A percentile compares a stretch with the other conserved stretches of the same genome.
These are phyloP conservation scores for Danio aesculapii DNA, from an alignment of 2,797 vertebrate genomes.

Conservation along the genomic window DNA sequence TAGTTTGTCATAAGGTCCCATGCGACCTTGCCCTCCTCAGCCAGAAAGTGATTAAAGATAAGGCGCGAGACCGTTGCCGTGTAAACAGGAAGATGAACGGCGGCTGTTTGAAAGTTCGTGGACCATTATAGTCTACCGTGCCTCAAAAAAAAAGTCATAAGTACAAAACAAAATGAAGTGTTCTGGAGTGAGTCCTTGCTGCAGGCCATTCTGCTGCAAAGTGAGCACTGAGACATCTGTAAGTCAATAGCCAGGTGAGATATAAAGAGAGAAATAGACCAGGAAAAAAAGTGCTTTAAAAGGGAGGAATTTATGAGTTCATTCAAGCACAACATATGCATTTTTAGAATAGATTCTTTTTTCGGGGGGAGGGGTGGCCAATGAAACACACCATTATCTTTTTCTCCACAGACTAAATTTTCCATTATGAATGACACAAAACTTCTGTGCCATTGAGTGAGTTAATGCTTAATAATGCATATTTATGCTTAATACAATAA, in stretches of 20 bases:
- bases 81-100: slow-evolving; percentile 66
- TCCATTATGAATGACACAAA: no score
- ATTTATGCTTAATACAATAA: no score
- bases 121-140: slow-evolving; percentile 57
- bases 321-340: not conserved
- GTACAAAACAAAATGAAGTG: slow-evolving; percentile 53
- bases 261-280: not conserved
- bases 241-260: slow-evolving; percentile 19
- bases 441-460: no score
- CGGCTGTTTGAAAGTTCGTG: slow-evolving; percentile 55
- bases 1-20: slow-evolving; percentile 61
- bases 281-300: slow-evolving; percentile 1
- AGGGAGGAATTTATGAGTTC: not conserved
- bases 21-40: slow-evolving; percentile 64
- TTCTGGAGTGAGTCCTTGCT: slow-evolving; percentile 41
- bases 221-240: slow-evolving; percentile 25
- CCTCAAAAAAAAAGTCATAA: slow-evolving; percentile 40
- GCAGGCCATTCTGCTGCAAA: slow-evolving; percentile 28
- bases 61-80: slow-evolving; percentile 59
- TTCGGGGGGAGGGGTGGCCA: no score
- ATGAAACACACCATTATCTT: no score
- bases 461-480: no score
- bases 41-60: slow-evolving; percentile 69
- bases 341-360: not conserved
- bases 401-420: no score